Base-by-base conservation (phyloP, 64 coral and sea anemone genomes). In the Porites lutea region DNA sequence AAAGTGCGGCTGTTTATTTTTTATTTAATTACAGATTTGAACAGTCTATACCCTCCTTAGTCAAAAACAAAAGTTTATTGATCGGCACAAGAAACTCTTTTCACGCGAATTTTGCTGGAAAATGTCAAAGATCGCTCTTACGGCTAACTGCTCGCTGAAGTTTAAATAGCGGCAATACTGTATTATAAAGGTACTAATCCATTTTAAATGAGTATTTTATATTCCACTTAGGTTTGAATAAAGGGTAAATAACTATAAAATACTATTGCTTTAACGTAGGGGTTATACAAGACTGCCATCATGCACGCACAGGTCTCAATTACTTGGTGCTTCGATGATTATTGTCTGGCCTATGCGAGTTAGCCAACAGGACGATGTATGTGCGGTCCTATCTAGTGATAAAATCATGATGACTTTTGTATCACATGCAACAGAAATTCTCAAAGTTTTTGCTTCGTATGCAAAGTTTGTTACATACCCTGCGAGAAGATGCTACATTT, bases 11-110 rank as follows among this genome's bases (percentile, higher is more conserved):
- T 74, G 71, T 74, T 74, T 48, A 74, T 74, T 74, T 74, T 46
- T 48, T 46, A 74, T 48, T 48, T 74, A 46, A 74, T 74, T 44
- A 8, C 71, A 44, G 6, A 46, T 74, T 74, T 12, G 37, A 46
- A 74, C 8, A 74, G 71, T 23, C 2, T 46, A 74, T 48, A 74
- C 27, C 71, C 37, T 74, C 44, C 71, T 74, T 13, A 44, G 2
- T 74, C 37, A 74, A 74, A 74, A 74, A 4, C 0, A 72, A 74
- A 46, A 48, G 12, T 48, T 46, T 74, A 74, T 74, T 74, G 2
- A 74, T 74, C 12, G 71, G 37, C 10, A 74, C 71, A 74, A 74
- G 71, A 74, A 74, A 74, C 71, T 74, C 71, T 46, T 74, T 46
- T 74, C 71, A 46, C 71, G 20, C 37, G 71, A 67, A 71, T 71